Evolutionary conservation across 2,113 vertebrate genomes (phyloP).

Genomic region (Terrapene triunguis): DNA sequence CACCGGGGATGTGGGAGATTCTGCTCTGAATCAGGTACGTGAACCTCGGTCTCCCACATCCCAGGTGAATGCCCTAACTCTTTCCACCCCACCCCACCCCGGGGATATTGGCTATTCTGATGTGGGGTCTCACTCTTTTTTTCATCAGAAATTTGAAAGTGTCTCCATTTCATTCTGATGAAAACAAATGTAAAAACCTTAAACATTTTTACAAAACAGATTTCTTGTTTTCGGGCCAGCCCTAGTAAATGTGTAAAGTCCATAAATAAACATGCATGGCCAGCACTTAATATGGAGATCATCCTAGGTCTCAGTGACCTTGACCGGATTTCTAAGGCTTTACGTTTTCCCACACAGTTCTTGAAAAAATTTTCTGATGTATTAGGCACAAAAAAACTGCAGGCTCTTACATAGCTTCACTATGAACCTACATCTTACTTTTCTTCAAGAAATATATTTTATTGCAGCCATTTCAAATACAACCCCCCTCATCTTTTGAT

Average conservation of each 20-base stretch:
- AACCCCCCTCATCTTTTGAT: not conserved
- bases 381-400: not conserved
- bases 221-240: not conserved
- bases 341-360: not conserved
- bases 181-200: not conserved
- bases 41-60: not conserved
- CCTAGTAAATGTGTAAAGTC: not conserved
- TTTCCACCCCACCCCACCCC: not conserved
- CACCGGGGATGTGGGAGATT: too few species aligned
- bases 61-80: not conserved
- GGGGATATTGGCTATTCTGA: not conserved
- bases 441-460: not conserved
- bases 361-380: not conserved
- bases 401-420: not conserved
- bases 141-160: too few species aligned
- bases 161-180: not conserved
- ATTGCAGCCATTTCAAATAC: not conserved
- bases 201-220: not conserved
- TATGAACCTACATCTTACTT: not conserved
- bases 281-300: not conserved
- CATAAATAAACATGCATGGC: not conserved
- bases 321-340: conserved; percentile 11
- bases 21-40: not conserved
- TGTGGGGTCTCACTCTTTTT: not conserved
- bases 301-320: conserved; percentile 34